Evolutionary conservation across 2,113 vertebrate species (phyloP).

Genomic region (Microtus montanus): DNA sequence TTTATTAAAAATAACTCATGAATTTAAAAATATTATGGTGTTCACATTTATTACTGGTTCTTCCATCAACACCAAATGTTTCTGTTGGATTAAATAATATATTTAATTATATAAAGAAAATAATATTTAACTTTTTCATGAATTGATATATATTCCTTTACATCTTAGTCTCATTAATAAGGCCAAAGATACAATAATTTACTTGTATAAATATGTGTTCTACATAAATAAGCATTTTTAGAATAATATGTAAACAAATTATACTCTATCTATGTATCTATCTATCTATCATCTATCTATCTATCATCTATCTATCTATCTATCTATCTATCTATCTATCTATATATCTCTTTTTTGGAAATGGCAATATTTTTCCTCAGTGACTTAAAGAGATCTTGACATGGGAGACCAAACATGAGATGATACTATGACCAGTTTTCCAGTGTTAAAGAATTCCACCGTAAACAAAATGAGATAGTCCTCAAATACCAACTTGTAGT

Average conservation of each 20-base stretch:
- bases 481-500: too few species aligned
- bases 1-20: neutral
- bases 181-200: neutral
- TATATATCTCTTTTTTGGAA: too few species aligned
- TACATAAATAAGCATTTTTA: neutral
- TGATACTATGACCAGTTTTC: too few species aligned
- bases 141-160: slow-evolving; percentile 29
- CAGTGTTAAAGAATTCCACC: too few species aligned
- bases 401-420: too few species aligned
- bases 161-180: slow-evolving; percentile 42
- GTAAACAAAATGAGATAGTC: too few species aligned
- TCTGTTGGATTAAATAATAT: slow-evolving; percentile 25
- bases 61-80: slow-evolving; percentile 14
- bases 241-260: neutral
- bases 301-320: too few species aligned
- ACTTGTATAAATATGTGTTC: neutral
- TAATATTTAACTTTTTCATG: slow-evolving; percentile 34
- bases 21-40: slow-evolving; percentile 8
- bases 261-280: neutral
- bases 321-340: too few species aligned
- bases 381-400: too few species aligned
- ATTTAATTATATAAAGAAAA: slow-evolving; percentile 27
- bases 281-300: too few species aligned
- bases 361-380: too few species aligned
- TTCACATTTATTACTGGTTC: slow-evolving; percentile 45